Conservation (phyloP, 2,113 vertebrate genomes). For the Stegastes partitus region DNA sequence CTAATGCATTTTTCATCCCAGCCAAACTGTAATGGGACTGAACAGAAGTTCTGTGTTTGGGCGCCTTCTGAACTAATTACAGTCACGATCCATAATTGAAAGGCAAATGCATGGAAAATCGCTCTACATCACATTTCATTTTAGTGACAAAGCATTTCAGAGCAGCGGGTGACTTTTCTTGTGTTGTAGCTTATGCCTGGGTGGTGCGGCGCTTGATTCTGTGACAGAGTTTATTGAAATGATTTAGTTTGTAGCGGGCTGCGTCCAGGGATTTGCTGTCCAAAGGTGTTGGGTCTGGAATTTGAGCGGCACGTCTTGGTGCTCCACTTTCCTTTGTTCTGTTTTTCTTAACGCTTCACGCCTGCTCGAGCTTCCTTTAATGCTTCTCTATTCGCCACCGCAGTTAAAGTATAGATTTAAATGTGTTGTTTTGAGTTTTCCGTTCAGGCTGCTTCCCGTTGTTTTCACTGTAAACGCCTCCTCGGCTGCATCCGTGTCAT, state of each 20-base stretch:
- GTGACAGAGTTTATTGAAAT: constrained; percentile 75
- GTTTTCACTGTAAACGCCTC: constrained; percentile 29
- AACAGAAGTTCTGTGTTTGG: constrained; percentile 83
- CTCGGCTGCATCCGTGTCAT: constrained; percentile 28
- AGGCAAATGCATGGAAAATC: constrained; percentile 77
- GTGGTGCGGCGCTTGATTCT: constrained; percentile 57
- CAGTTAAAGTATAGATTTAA: constrained; percentile 20
- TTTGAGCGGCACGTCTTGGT: constrained; percentile 55
- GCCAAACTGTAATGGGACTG: constrained; percentile 78
- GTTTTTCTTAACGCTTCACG: constrained; percentile 50
- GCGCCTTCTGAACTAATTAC: constrained; percentile 78
- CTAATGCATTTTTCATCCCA: constrained; percentile 79
- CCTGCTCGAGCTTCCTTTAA: constrained; percentile 26
- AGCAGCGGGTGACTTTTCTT: constrained; percentile 70
- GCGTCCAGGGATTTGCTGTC: constrained; percentile 77
- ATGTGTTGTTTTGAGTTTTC: constrained; percentile 24
- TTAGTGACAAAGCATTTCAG: constrained; percentile 77
- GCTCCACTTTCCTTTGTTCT: constrained; percentile 64
- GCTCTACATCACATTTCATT: constrained; percentile 77
- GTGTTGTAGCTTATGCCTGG: constrained; percentile 64
- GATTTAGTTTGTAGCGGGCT: constrained; percentile 72
- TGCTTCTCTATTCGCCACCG: neutral
- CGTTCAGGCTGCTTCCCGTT: constrained; percentile 1
- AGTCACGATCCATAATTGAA: constrained; percentile 84
- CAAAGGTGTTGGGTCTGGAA: constrained; percentile 71